Evolutionary conservation across 1,140 invertebrate species (phyloP).

Genomic region (Pachypeltis micranthus): DNA sequence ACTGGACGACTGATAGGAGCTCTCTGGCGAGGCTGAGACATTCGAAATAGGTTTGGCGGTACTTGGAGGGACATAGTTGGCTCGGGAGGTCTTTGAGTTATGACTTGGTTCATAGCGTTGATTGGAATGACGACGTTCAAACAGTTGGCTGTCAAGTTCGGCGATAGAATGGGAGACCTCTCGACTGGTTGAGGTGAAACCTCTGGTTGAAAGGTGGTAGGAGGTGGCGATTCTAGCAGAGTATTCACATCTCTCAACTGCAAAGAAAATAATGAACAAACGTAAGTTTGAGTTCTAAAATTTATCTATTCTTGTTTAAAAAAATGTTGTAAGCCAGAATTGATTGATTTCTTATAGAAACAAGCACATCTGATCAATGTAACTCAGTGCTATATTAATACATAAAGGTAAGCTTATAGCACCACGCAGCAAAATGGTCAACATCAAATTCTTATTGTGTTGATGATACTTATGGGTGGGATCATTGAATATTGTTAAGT

Average conservation of each 20-base stretch:
- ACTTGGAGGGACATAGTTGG: not conserved
- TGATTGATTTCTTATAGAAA: too few relatives aligned
- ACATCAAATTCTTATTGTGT: too few relatives aligned
- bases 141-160: not conserved
- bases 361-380: too few relatives aligned
- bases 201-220: not conserved
- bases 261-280: not conserved
- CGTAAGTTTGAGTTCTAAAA: not conserved
- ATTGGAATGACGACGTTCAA: not conserved
- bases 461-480: too few relatives aligned
- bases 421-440: too few relatives aligned
- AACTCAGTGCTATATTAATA: too few relatives aligned
- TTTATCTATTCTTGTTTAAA: too few relatives aligned
- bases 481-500: too few relatives aligned
- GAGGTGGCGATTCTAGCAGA: not conserved
- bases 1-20: not conserved
- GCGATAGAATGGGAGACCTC: not conserved
- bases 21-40: not conserved
- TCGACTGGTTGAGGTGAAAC: not conserved
- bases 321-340: too few relatives aligned
- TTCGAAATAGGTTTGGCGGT: not conserved
- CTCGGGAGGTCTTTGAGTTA: not conserved
- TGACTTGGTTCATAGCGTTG: not conserved
- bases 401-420: too few relatives aligned
- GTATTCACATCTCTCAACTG: not conserved